Base-by-base conservation (phyloP, 1,140 invertebrate genomes). In the Papilio dardanus region DNA sequence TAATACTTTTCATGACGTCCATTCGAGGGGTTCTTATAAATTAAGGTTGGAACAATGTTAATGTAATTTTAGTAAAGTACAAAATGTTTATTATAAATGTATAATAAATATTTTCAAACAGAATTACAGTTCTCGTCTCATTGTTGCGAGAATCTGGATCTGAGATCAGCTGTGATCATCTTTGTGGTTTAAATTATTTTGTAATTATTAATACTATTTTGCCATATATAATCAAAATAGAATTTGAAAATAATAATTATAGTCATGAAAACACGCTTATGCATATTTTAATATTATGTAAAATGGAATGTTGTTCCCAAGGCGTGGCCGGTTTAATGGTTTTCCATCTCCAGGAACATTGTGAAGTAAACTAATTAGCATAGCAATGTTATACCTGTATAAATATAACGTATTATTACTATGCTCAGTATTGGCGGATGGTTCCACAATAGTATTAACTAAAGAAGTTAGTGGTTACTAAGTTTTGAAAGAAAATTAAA, bases 1-100 rank as follows among this genome's bases (percentile, higher is more conserved):
- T 30, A 50, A 31, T 30, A 31, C 28, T 73, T 73, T 73, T 71
- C 40, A 16, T 71, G 37, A 71, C 71, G 71, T 73, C 71, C 71
- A 73, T 73, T 73, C 35, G 46, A 73, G 42, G 50, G 71, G 42
- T 73, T 73, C 71, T 50, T 73, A 73, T 46, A 33, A 71, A 16
- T 54, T 73, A 58, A 54, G 71, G 71, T 73, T 73, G 71, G 35
- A 73, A 50, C 71, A 58, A 35, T 30, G 46, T 33, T 28, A 50
- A 62, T 28, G 54, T 62, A 62, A 62, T 62, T 62, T 24, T 62
- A 62, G 37, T 71, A 71, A 71, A 69, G 35, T 69, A 42, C 21
- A 40, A 40, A 69, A 69, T 40, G 19, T 69, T 62, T 62, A 62
- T 62, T 62, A 62, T 62, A 12, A 62, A 62, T 62, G 14, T 62